Percentiles rank a stretch among this genome's conserved stretches.
Conservation (phyloP, 2,797 vertebrate species). For the Melanitta fusca region DNA sequence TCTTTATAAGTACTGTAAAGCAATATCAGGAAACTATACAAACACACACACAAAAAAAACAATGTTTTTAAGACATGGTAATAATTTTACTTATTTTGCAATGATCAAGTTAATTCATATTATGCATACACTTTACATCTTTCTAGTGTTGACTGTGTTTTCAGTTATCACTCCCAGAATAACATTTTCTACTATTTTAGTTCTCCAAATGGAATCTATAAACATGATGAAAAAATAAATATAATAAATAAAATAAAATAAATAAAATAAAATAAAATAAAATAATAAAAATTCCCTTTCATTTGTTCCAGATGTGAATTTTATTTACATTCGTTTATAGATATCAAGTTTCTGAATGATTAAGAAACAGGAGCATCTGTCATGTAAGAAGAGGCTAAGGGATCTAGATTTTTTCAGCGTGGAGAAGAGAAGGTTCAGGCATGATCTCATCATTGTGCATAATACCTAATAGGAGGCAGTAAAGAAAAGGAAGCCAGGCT, state of each 20-base stretch:
- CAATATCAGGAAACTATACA: neutral
- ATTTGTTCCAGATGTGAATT: neutral
- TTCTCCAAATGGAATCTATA: neutral
- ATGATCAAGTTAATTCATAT: neutral
- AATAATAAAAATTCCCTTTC: too few relatives aligned
- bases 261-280: too few relatives aligned
- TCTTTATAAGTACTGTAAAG: neutral
- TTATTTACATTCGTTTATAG: neutral
- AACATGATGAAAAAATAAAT: neutral
- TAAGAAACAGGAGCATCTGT: neutral
- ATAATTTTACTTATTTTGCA: neutral
- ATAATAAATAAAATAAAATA: too few relatives aligned
- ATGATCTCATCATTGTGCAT: neutral
- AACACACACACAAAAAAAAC: too few relatives aligned
- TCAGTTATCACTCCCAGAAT: neutral
- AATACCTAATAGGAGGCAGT: neutral
- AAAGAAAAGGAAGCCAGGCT: neutral
- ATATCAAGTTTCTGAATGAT: neutral
- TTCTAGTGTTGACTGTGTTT: neutral
- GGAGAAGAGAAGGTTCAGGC: neutral
- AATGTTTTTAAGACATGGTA: neutral
- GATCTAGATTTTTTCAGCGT: neutral
- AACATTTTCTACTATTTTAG: neutral
- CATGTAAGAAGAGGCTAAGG: neutral
- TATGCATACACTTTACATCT: neutral